Base-by-base conservation (phyloP, 2,888 invertebrate genomes). In the Epistrophella euchroma region DNA sequence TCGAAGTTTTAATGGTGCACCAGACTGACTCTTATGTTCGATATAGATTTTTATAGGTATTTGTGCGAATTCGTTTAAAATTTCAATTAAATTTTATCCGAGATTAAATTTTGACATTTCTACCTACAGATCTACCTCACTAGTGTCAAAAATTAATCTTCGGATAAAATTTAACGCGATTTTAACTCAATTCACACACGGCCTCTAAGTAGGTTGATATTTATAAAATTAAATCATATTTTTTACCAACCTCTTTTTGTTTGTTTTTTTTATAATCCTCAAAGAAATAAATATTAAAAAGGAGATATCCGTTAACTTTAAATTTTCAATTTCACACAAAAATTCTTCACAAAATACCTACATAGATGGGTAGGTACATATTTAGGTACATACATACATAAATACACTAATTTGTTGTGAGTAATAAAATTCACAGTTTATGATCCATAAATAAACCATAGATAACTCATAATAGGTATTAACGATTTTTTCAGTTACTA, bases 381-480 rank as follows among this genome's bases (percentile, higher is more conserved):
- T 4, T 1, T 37, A 37, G 37, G 37, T 10, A 19, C 1, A n/a
- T 9, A 2, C 3, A 45, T 0, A 9, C 2, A 15, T 4, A 17
- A 7, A 4, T 45, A 19, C 50, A 50, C 50, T 50, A 50, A 55
- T 73, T 22, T 50, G 43, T 73, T 70, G 62, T 56, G 28, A 25
- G 45, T 17, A 77, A 77, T 70, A 74, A 81, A 81, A 76, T 71
- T 81, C 76, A 81, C 86, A 71, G 70, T 86, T 81, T 86, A 81
- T 77, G 66, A 86, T 74, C 73, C 82, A 81, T 77, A 74, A 86
- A 81, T 74, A 74, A 86, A 70, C 77, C 77, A 86, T 73, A 73
- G 43, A 81, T 73, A 77, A 86, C 73, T 86, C 77, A 86, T 73
- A 73, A 55, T 56, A 37, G 37, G 37, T 70, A 17, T 37, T 68